phyloP scores from a whole-genome alignment of 2,888 invertebrate genomes.

The Melanotus villosus region DNA sequence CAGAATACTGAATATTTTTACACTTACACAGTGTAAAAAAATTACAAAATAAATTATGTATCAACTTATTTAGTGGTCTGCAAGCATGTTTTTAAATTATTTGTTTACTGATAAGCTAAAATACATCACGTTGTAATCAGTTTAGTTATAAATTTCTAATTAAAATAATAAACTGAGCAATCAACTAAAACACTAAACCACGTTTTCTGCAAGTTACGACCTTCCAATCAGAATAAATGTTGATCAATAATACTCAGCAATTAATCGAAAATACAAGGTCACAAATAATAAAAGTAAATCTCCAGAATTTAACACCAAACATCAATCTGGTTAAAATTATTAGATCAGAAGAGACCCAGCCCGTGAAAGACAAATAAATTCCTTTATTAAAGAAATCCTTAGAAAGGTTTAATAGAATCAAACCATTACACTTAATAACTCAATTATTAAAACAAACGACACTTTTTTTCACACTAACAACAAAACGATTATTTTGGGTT shows the following conservation, averaged over 20 bases:
- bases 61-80: no score
- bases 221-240: no score
- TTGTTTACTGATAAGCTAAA: no score
- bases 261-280: not conserved
- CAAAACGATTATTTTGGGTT: no score
- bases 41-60: no score
- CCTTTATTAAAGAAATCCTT: not conserved
- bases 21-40: no score
- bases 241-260: not conserved
- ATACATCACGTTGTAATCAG: no score
- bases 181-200: not conserved
- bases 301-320: not conserved
- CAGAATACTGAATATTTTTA: no score
- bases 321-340: conserved; percentile 1
- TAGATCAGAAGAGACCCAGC: conserved; percentile 5
- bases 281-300: not conserved
- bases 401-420: no score
- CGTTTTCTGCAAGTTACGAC: not conserved
- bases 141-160: no score
- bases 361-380: not conserved
- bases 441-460: not conserved
- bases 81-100: no score
- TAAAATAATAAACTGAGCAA: not conserved
- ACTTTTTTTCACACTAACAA: not conserved
- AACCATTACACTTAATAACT: no score